Evolutionary conservation across 2,113 vertebrate species (phyloP).

Genomic region (Plecturocebus donacophilus): DNA sequence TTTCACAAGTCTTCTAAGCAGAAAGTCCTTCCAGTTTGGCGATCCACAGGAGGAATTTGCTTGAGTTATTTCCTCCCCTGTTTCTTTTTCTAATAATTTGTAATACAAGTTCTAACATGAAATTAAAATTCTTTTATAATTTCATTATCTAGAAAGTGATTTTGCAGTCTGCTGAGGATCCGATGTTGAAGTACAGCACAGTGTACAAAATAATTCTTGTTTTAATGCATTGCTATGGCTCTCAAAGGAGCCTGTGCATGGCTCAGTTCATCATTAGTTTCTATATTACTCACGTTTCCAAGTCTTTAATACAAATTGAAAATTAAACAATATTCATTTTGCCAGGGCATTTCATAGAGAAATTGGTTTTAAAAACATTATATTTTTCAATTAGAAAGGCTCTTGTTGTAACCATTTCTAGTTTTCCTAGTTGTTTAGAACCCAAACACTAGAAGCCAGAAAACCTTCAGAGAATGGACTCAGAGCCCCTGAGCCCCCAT

Average conservation of each 20-base stretch:
- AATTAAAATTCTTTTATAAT: constrained; percentile 87
- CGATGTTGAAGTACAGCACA: constrained; percentile 76
- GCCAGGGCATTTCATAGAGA: constrained; percentile 75
- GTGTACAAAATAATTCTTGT: constrained; percentile 87
- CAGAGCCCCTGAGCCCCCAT: constrained; percentile 56
- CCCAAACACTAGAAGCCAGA: constrained; percentile 66
- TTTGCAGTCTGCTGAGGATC: constrained; percentile 85
- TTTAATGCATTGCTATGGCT: constrained; percentile 84
- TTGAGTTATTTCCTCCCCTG: constrained; percentile 64
- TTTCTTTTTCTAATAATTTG: constrained; percentile 81
- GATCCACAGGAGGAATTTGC: constrained; percentile 53
- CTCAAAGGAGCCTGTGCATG: constrained; percentile 79
- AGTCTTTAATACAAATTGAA: constrained; percentile 85
- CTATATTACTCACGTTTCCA: constrained; percentile 82
- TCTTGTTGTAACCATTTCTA: constrained; percentile 72
- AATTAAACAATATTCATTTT: constrained; percentile 87
- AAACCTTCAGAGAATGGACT: constrained; percentile 69
- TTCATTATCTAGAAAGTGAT: constrained; percentile 85
- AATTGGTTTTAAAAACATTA: constrained; percentile 74
- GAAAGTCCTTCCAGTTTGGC: neutral
- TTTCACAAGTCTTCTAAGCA: constrained; percentile 60
- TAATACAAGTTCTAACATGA: constrained; percentile 83
- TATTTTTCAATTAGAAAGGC: constrained; percentile 82
- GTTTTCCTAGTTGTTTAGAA: constrained; percentile 77
- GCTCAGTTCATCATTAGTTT: constrained; percentile 81